Evolutionary conservation across 2,113 vertebrate species (phyloP).

Genomic region (Lanius ludovicianus): DNA sequence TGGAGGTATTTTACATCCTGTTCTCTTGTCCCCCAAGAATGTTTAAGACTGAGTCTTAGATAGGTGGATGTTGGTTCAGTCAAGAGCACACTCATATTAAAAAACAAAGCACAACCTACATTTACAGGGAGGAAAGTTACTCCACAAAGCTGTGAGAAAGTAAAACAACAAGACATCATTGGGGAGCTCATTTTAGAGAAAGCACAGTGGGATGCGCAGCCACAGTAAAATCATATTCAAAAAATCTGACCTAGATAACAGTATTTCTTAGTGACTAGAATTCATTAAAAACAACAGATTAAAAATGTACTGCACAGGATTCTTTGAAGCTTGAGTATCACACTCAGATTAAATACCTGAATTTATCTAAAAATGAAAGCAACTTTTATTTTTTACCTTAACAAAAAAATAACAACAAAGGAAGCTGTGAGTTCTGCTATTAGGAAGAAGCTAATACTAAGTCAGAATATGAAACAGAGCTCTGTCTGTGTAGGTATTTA

Average conservation of each 20-base stretch:
- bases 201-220: not conserved
- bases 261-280: conserved; percentile 24
- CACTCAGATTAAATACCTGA: conserved; percentile 12
- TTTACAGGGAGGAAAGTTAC: not conserved
- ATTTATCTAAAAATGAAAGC: not conserved
- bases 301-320: conserved; percentile 5
- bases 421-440: not conserved
- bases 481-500: not conserved
- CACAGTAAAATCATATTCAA: conserved; percentile 34
- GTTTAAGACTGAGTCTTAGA: not conserved
- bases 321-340: conserved; percentile 43
- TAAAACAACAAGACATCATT: not conserved
- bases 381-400: not conserved
- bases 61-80: not conserved
- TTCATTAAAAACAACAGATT: conserved; percentile 45
- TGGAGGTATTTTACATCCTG: not conserved
- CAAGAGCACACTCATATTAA: not conserved
- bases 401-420: not conserved
- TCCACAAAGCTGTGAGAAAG: not conserved
- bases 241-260: conserved; percentile 59
- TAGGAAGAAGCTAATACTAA: not conserved
- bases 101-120: not conserved
- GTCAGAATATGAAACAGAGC: not conserved
- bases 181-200: conserved; percentile 41
- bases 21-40: not conserved